Conservation (phyloP, 2,888 invertebrate species). For the Macaria notata region DNA sequence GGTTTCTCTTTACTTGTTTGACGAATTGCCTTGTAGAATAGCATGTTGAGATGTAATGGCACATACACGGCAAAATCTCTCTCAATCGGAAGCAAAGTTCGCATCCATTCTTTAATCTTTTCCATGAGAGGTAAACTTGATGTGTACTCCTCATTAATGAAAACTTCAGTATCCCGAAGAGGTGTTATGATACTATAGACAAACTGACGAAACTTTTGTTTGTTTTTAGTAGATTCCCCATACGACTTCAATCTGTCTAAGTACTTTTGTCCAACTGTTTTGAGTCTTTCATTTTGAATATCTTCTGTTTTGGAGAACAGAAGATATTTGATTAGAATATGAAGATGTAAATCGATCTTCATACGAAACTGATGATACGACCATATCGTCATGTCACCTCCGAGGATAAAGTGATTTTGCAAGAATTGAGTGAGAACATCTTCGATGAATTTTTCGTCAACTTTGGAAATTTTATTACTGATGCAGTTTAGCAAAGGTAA, state of each 20-base stretch:
- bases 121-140: constrained; percentile 50
- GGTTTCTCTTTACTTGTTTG: constrained; percentile 43
- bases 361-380: neutral
- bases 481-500: constrained; percentile 38
- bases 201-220: constrained; percentile 10
- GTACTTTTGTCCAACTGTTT: constrained; percentile 42
- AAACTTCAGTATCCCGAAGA: constrained; percentile 49
- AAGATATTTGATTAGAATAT: constrained; percentile 51
- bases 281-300: constrained; percentile 38
- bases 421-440: constrained; percentile 2
- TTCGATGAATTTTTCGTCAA: constrained; percentile 12
- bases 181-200: constrained; percentile 39
- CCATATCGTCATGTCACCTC: neutral
- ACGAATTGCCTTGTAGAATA: constrained; percentile 53
- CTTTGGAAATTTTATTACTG: constrained; percentile 22
- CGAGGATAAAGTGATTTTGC: constrained; percentile 1
- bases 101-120: constrained; percentile 42
- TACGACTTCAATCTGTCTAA: constrained; percentile 39
- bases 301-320: constrained; percentile 43
- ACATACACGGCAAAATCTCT: constrained; percentile 45
- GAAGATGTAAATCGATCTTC: constrained; percentile 31
- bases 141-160: constrained; percentile 43
- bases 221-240: constrained; percentile 1
- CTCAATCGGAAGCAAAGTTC: constrained; percentile 46
- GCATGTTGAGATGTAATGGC: constrained; percentile 51